Percentiles rank a stretch among this genome's conserved stretches.
Evolutionary conservation across 2,113 vertebrate species (phyloP).

Genomic region (Ariopsis seemanni): DNA sequence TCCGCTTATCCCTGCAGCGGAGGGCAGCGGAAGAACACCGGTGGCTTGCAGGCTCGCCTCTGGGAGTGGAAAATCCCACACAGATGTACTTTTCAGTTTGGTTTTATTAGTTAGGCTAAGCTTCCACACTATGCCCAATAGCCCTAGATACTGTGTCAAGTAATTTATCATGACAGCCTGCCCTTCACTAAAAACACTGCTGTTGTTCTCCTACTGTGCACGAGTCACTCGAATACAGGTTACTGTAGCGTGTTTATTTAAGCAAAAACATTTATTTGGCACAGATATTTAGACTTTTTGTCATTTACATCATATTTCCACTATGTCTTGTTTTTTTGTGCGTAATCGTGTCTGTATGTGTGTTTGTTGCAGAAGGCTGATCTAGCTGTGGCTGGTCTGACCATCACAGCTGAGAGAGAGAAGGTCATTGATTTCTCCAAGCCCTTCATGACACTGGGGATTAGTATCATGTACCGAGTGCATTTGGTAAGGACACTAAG

Average conservation of each 20-base stretch:
- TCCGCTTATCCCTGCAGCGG: conserved; percentile 43
- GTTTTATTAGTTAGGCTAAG: conserved; percentile 47
- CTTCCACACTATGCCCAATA: conserved; percentile 23
- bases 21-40: conserved; percentile 10
- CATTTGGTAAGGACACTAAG: conserved; percentile 85
- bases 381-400: conserved; percentile 91
- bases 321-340: background rate
- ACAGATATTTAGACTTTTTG: background rate
- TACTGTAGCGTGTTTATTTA: background rate
- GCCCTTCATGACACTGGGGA: conserved; percentile 97
- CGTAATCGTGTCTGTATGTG: conserved; percentile 34
- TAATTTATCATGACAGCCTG: conserved; percentile 49
- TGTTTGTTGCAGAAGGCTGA: conserved; percentile 88
- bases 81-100: conserved; percentile 45
- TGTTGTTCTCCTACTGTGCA: background rate
- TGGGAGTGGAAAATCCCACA: conserved; percentile 31
- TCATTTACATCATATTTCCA: background rate
- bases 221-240: background rate
- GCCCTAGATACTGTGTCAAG: conserved; percentile 34
- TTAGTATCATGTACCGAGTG: conserved; percentile 96
- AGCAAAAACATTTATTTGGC: background rate
- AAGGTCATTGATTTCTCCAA: conserved; percentile 99
- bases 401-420: conserved; percentile 94
- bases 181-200: conserved; percentile 1
- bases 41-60: conserved; percentile 27